Evolutionary conservation across 2,888 invertebrate species (phyloP).

Genomic region (Philereme transversata): DNA sequence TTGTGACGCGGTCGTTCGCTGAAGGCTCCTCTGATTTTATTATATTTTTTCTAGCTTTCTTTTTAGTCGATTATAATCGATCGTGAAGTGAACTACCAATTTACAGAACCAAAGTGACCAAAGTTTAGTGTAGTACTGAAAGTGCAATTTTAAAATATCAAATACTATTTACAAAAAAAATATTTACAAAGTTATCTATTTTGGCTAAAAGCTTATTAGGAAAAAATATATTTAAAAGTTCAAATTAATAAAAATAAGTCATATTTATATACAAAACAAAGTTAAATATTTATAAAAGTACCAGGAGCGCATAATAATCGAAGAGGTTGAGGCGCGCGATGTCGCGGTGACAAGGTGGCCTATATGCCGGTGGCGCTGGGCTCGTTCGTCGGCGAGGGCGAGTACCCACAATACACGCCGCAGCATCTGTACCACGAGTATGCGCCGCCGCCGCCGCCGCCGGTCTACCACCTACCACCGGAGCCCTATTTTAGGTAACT

Average conservation of each 20-base stretch:
- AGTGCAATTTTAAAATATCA: slow-evolving; percentile 21
- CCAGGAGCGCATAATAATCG: slow-evolving; percentile 19
- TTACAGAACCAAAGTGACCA: slow-evolving; percentile 34
- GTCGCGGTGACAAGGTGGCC: slow-evolving; percentile 86
- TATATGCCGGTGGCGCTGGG: slow-evolving; percentile 86
- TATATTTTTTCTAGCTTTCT: slow-evolving; percentile 6
- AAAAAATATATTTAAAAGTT: neutral
- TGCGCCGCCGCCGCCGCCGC: slow-evolving; percentile 83
- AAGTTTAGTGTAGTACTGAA: slow-evolving; percentile 21
- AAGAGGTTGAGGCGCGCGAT: slow-evolving; percentile 54
- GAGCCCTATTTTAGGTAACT: slow-evolving; percentile 74
- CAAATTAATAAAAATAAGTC: too few species aligned
- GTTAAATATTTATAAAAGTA: slow-evolving; percentile 4
- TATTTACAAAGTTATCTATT: slow-evolving; percentile 5
- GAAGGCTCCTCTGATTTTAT: slow-evolving; percentile 14
- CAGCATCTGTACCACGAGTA: slow-evolving; percentile 80
- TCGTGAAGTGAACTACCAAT: slow-evolving; percentile 10
- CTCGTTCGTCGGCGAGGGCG: slow-evolving; percentile 86
- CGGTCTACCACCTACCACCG: slow-evolving; percentile 69
- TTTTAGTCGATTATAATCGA: slow-evolving; percentile 3
- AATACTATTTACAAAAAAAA: slow-evolving; percentile 5
- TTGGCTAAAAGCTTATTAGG: slow-evolving; percentile 9
- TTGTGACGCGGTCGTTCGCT: slow-evolving; percentile 49
- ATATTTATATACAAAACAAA: neutral
- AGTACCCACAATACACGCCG: slow-evolving; percentile 78